Base-by-base conservation (phyloP, 2,888 invertebrate species). In the Thecophora atra region DNA sequence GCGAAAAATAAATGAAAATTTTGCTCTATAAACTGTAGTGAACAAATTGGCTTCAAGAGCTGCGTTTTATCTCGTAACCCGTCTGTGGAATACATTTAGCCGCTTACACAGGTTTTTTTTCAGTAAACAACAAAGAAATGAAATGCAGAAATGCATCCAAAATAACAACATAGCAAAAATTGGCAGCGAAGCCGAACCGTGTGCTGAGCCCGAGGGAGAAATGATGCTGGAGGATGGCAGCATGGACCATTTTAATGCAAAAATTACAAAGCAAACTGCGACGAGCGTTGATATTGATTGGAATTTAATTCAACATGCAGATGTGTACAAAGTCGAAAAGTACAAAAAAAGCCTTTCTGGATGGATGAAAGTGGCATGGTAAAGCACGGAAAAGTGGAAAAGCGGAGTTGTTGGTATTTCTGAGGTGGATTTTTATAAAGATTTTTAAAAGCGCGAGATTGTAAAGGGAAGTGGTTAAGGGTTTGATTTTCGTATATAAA, bases 331-430 rank as follows among this genome's bases (percentile, higher is more conserved):
- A 78, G 79, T 85, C 65, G 84, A 86, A 77, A 79, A 79, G 69
- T 81, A 79, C 72, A 79, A 82, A 71, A 82, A 81, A 74, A 78
- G 77, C 5, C 74, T 75, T 56, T 82, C 81, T 70, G 82, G 81
- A 68, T 86, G 86, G 86, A 78, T 79, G 47, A 79, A 80, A 77
- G 81, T 82, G 64, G 81, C 79, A 42, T 86, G 86, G 86, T 83
- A 75, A 64, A 75, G 37, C 37, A 37, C 0, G 6, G 30, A 30
- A 30, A 6, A 30, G 30, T 6, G 30, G 30, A 8, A 30, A 8
- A 30, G 30, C 4, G 30, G 8, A 30, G 30, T 30, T 30, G 4
- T 30, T 30, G 30, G 37, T 11, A 37, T 8, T 37, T 37, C 2
- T 37, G 37, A 8, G 37, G 37, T 11, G 37, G 37, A 37, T 1